Percentiles rank a stretch among this genome's conserved stretches.
Evolutionary conservation across 2,888 invertebrate species (phyloP).

Genomic region (Ashinkailepas kermadecensis): DNA sequence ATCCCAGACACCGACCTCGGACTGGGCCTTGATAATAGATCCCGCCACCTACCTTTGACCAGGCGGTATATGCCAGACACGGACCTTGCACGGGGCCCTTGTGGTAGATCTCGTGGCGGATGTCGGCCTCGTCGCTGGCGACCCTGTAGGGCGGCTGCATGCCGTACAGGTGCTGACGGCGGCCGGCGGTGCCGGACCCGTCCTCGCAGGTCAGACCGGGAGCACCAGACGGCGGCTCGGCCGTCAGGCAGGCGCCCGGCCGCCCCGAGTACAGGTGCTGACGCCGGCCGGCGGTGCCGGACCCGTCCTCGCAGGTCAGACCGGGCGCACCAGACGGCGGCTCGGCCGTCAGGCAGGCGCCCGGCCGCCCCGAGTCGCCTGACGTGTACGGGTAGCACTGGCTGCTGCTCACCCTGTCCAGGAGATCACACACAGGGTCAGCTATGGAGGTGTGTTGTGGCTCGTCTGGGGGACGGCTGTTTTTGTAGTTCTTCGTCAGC

Average conservation of each 20-base stretch:
- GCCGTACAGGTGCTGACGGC: constrained; percentile 37
- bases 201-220: not conserved
- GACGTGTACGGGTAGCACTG: not conserved
- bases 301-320: not conserved
- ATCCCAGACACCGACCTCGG: no score
- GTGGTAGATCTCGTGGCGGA: constrained; percentile 81
- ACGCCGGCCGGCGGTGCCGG: constrained; percentile 26
- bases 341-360: not conserved
- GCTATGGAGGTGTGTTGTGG: not conserved
- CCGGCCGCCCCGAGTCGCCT: constrained; percentile 10
- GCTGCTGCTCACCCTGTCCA: not conserved
- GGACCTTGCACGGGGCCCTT: constrained; percentile 88
- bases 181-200: not conserved
- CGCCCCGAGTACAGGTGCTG: constrained; percentile 35
- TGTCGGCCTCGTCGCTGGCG: constrained; percentile 56
- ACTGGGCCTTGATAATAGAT: no score
- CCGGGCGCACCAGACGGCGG: not conserved
- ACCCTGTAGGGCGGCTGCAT: constrained; percentile 61
- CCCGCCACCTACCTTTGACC: no score
- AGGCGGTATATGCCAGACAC: no score
- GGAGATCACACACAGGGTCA: not conserved
- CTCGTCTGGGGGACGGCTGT: no score
- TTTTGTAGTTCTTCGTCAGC: no score
- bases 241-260: not conserved
- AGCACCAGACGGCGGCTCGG: no score